Base-by-base conservation (phyloP, 2,888 invertebrate genomes). In the Anoplius nigerrimus region DNA sequence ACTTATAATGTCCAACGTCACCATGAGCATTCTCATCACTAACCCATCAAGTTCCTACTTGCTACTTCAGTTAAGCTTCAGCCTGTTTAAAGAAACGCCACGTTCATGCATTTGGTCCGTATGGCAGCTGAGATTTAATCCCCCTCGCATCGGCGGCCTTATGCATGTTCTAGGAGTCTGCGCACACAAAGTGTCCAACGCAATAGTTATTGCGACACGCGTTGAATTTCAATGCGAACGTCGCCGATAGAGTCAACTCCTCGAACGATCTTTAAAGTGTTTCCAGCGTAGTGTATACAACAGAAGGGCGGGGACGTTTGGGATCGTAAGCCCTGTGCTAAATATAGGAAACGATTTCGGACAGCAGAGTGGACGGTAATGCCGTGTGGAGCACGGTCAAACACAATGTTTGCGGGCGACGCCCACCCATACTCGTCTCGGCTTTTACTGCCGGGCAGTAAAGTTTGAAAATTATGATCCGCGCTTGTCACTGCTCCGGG, bases 391-490 rank as follows among this genome's bases (percentile, higher is more conserved):
- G 82, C 81, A 81, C 80, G 82, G 86, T 85, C 82, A 85, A 87
- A 83, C 81, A 84, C 86, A 86, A 84, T 86, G 87, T 87, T 87
- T 86, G 86, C 85, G 66, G 84, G 86, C 84, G 73, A 87, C 87
- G 87, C 87, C 87, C 86, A 86, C 81, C 81, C 80, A 84, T 84
- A 82, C 82, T 82, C 83, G 81, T 77, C 82, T 78, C 59, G 76
- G 82, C 75, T 86, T 84, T 86, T 86, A 87, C 85, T 83, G 83
- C 86, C 82, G 51, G 74, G 86, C 82, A 84, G 84, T 87, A 87
- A 87, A 87, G 83, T 84, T 85, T 84, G 82, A 86, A 84, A 87
- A 87, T 87, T 87, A 87, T 78, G 86, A 87, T 87, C 86, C 72
- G 80, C 75, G 74, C 79, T 86, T 86, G 86, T 87, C 86, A 86